Evolutionary conservation across 2,113 vertebrate genomes (phyloP).

Genomic region (Alligator mississippiensis): DNA sequence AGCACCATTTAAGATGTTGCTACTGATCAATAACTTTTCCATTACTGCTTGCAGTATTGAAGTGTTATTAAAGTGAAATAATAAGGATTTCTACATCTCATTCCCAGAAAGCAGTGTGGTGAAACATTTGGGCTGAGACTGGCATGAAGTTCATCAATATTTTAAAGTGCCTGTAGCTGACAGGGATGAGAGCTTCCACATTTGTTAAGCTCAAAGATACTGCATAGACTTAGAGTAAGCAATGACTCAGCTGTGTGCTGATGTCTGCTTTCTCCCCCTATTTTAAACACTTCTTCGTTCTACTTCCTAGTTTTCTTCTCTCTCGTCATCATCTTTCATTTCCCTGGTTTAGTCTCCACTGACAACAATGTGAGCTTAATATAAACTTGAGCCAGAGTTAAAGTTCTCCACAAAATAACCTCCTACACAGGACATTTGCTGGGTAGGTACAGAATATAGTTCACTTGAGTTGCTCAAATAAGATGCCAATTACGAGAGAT

Average conservation of each 20-base stretch:
- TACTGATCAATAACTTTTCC: constrained; percentile 59
- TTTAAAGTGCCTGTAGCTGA: neutral
- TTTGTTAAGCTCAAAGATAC: neutral
- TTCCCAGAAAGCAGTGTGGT: constrained; percentile 34
- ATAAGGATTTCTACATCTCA: constrained; percentile 10
- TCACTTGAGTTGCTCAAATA: too few species aligned
- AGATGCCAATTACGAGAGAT: too few species aligned
- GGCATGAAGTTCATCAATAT: neutral
- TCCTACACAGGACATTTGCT: neutral
- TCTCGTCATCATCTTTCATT: neutral
- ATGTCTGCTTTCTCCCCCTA: too few species aligned
- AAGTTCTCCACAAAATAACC: neutral
- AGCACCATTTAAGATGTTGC: neutral
- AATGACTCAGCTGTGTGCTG: neutral
- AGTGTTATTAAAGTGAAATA: constrained; percentile 36
- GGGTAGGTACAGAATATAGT: too few species aligned
- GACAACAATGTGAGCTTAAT: neutral
- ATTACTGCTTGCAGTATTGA: constrained; percentile 43
- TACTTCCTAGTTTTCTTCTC: neutral
- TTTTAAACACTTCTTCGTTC: neutral
- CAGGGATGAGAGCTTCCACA: neutral
- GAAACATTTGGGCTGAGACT: constrained; percentile 3
- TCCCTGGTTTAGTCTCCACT: neutral
- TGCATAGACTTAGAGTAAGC: neutral
- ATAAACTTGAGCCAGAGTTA: neutral